These are phyloP conservation scores for Spheniscus mendiculus DNA, from an alignment of 2,113 vertebrate genomes.

Conservation along the genomic window DNA sequence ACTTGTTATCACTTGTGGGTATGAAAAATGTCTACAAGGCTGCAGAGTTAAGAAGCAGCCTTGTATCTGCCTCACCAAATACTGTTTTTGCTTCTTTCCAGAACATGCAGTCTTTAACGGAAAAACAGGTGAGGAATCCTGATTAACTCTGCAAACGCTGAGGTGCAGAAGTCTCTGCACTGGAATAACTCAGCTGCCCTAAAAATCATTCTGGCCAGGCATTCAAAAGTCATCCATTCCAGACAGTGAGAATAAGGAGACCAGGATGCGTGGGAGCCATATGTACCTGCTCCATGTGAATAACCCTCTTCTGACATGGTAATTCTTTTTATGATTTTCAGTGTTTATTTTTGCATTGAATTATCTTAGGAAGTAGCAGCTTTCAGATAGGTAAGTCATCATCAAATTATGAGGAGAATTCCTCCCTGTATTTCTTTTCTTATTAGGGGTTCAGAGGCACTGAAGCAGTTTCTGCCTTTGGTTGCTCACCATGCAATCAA, in stretches of 20 bases:
- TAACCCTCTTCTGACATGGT: fast-evolving
- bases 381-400: background rate
- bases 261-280: fast-evolving
- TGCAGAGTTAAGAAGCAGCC: background rate
- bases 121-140: background rate
- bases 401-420: background rate
- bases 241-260: background rate
- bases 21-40: background rate
- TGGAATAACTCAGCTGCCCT: background rate
- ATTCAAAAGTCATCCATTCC: fast-evolving
- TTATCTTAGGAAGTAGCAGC: background rate
- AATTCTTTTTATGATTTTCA: background rate
- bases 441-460: background rate
- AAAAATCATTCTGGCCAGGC: fast-evolving
- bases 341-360: background rate
- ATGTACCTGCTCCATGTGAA: fast-evolving
- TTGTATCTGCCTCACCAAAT: background rate
- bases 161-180: fast-evolving
- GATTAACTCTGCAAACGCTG: background rate
- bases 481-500: fast-evolving
- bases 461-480: background rate
- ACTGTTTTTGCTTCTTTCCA: background rate
- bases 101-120: background rate
- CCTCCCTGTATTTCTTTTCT: background rate
- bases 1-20: background rate